Base-by-base conservation (phyloP, 2,113 vertebrate genomes). In the Zingel zingel region DNA sequence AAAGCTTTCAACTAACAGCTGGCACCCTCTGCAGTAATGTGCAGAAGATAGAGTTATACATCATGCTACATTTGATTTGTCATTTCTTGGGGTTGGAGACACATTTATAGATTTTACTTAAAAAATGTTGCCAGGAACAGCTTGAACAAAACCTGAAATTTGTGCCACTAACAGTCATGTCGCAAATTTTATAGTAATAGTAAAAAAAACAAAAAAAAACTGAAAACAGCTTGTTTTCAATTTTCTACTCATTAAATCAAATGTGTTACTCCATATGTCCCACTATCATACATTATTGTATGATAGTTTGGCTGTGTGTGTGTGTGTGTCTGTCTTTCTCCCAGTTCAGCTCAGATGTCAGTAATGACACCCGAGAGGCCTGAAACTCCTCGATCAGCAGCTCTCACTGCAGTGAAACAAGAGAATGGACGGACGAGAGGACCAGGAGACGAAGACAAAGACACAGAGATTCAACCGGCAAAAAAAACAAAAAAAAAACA, bases 331-430 rank as follows among this genome's bases (percentile, higher is more conserved):
- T 12, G 43, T 53, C 72, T 82, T 33, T 62, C 58, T 81, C 67
- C 70, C 36, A 25, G 79, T 90, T 91, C 87, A 74, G 81, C 91
- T 91, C 87, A 74, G 83, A 92, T 88, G 82, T 92, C 86, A 59
- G 79, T 67, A 84, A 89, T 48, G 84, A 88, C 86, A 91, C 89
- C 84, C 82, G 25, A 74, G 91, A 81, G 92, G 81, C 64, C 79
- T 56, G 70, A 89, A 93, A 90, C 59, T 53, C 80, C 74, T 88
- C 53, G 10, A 79, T 94, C 94, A 94, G 93, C 92, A 93, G 79
- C 71, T 89, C 81, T 73, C 33, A 64, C 87, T 89, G 89, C 84
- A 30, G 83, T 81, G 75, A 76, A 87, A 85, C 48, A 36, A 25
- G 77, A 86, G 74, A 83, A 53, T 0, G 65, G 79, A 64, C 19